These are phyloP conservation scores for Crotalus viridis DNA, from an alignment of 2,113 vertebrate genomes.

Conservation along the genomic window DNA sequence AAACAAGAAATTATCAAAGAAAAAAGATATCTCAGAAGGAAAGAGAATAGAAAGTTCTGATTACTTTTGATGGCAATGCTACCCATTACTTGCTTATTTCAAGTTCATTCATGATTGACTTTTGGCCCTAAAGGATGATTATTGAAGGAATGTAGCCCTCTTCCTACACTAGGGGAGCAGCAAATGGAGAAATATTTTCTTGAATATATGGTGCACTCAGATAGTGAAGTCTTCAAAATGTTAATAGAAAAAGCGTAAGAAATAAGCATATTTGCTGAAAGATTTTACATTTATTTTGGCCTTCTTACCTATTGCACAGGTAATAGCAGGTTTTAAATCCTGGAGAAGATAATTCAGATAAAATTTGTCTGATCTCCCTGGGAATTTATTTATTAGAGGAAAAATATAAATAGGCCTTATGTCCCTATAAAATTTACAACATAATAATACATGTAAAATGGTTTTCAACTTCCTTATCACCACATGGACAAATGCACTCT, in stretches of 20 bases:
- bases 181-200: background rate
- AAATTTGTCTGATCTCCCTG: background rate
- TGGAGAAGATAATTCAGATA: background rate
- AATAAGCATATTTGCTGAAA: background rate
- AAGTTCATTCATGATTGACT: background rate
- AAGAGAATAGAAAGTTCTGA: background rate
- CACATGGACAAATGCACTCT: background rate
- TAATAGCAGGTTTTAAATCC: background rate
- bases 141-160: background rate
- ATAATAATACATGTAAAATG: background rate
- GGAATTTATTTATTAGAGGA: background rate
- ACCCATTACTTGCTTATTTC: background rate
- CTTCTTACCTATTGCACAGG: background rate
- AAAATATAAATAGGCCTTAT: background rate
- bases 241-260: background rate
- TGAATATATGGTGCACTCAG: background rate
- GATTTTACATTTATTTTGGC: background rate
- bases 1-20: background rate
- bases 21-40: background rate
- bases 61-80: background rate
- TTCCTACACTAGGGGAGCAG: background rate
- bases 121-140: background rate
- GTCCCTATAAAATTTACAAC: background rate
- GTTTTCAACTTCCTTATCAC: background rate
- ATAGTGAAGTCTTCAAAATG: background rate